Evolutionary conservation across 2,797 vertebrate species (phyloP).

Genomic region (Monodelphis domestica): DNA sequence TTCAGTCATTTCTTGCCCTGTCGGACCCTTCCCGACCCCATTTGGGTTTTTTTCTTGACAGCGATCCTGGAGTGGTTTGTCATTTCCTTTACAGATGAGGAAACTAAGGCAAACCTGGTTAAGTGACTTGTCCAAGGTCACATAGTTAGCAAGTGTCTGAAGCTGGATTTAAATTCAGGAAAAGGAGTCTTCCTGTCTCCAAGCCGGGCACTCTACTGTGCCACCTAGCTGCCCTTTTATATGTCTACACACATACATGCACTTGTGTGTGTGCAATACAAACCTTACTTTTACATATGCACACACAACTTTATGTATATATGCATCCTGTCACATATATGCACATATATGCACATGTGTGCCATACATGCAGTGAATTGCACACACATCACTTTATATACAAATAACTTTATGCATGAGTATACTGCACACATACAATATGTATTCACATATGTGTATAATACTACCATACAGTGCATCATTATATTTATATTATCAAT

Average conservation of each 20-base stretch:
- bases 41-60: neutral
- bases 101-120: neutral
- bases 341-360: too few relatives aligned
- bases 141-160: neutral
- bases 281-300: too few relatives aligned
- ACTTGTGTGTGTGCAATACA: too few relatives aligned
- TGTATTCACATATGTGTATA: too few relatives aligned
- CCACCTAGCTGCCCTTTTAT: neutral
- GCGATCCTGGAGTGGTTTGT: neutral
- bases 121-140: neutral
- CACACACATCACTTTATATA: neutral
- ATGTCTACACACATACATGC: neutral
- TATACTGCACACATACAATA: neutral
- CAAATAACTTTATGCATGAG: neutral
- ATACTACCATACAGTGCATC: too few relatives aligned
- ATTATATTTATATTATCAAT: too few relatives aligned
- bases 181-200: neutral
- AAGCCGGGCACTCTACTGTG: neutral
- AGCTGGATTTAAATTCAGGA: neutral
- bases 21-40: fast-evolving
- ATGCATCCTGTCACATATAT: too few relatives aligned
- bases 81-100: neutral
- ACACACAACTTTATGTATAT: neutral
- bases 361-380: neutral
- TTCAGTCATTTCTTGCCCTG: neutral